Evolutionary conservation across 2,797 vertebrate species (phyloP).

Genomic region (Scomberomorus guttatus): DNA sequence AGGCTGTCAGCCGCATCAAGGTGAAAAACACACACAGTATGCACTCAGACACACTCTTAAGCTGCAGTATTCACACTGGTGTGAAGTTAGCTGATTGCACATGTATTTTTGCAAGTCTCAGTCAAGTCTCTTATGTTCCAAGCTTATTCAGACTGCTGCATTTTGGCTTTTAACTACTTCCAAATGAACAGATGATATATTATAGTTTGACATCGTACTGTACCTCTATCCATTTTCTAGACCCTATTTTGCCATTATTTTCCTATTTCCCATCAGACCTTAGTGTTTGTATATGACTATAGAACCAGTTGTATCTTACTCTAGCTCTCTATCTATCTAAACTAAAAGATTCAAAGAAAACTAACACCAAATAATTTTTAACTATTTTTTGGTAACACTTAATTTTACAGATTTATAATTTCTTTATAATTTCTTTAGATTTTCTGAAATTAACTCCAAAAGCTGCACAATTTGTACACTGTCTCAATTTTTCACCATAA

Average conservation of each 20-base stretch:
- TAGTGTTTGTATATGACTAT: background rate
- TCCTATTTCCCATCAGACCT: background rate
- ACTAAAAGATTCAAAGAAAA: no score
- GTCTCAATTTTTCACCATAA: no score
- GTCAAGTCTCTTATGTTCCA: conserved; percentile 5
- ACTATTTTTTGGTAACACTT: no score
- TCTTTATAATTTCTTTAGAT: no score
- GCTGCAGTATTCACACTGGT: background rate
- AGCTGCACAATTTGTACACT: no score
- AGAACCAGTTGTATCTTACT: background rate
- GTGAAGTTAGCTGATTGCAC: background rate
- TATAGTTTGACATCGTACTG: background rate
- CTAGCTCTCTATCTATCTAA: no score
- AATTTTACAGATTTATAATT: no score
- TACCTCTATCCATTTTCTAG: background rate
- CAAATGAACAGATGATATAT: background rate
- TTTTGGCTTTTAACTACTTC: background rate
- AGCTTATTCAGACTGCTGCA: background rate
- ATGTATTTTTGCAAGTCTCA: background rate
- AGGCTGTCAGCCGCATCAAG: conserved; percentile 97
- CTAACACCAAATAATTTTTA: no score
- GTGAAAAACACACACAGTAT: conserved; percentile 71
- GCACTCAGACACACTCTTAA: conserved; percentile 12
- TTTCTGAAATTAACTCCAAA: no score
- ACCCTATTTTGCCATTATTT: background rate